Percentiles rank a stretch among this genome's conserved stretches.
Conservation (phyloP, 2,113 vertebrate genomes). For the Salvelinus alpinus region DNA sequence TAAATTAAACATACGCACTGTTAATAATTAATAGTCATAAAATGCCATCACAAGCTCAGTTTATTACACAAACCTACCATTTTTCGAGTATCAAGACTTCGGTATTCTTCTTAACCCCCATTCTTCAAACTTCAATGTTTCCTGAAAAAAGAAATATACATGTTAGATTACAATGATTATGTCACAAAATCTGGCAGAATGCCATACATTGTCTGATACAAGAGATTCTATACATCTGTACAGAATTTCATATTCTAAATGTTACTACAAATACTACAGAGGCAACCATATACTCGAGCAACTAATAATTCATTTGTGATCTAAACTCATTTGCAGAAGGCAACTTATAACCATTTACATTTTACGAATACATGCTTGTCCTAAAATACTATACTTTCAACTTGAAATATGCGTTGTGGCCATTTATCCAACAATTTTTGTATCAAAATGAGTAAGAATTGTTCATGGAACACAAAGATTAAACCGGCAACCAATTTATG, state of each 20-base stretch:
- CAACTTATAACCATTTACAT: neutral
- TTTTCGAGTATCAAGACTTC: conserved; percentile 37
- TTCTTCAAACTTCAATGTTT: conserved; percentile 8
- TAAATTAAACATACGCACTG: neutral
- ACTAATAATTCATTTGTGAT: neutral
- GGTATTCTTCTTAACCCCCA: conserved; percentile 41
- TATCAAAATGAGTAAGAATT: conserved; percentile 31
- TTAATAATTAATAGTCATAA: neutral
- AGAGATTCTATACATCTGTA: no score
- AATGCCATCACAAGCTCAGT: neutral
- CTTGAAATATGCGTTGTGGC: neutral
- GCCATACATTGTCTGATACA: no score
- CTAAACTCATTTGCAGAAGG: no score
- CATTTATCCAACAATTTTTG: conserved; percentile 30
- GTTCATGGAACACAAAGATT: neutral
- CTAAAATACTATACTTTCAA: neutral
- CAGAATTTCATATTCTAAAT: no score
- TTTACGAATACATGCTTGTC: neutral
- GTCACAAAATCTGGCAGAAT: neutral
- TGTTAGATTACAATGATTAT: neutral
- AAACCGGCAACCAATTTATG: neutral
- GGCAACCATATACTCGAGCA: no score
- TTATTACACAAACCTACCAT: conserved; percentile 54
- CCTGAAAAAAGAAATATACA: conserved; percentile 34
- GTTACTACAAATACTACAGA: no score